These are phyloP conservation scores for Synanceia verrucosa DNA, from an alignment of 2,797 vertebrate genomes.

Conservation along the genomic window DNA sequence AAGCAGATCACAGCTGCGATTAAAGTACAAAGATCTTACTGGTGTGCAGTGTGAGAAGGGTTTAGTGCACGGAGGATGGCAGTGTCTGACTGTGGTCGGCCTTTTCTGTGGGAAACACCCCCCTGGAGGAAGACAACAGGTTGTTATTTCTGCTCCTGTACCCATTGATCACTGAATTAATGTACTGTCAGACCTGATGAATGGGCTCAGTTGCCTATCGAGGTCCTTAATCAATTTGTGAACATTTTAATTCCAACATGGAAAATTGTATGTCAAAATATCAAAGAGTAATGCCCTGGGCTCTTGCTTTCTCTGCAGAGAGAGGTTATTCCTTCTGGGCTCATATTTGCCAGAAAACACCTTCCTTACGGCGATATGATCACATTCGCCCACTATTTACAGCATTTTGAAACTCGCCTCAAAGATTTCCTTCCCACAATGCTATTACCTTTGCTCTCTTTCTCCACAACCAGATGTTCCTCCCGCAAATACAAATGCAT, in stretches of 20 bases:
- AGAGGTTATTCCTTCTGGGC: constrained; percentile 62
- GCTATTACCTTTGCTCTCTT: constrained; percentile 58
- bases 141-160: constrained; percentile 49
- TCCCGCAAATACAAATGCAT: constrained; percentile 73
- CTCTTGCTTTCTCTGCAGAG: constrained; percentile 51
- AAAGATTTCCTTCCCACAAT: constrained; percentile 54
- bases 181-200: constrained; percentile 77
- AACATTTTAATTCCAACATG: constrained; percentile 79
- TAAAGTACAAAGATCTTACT: constrained; percentile 79
- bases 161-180: constrained; percentile 78
- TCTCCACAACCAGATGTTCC: constrained; percentile 57
- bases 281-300: constrained; percentile 71
- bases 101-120: constrained; percentile 89
- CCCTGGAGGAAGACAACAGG: constrained; percentile 81
- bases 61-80: constrained; percentile 92
- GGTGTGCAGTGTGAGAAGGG: constrained; percentile 97
- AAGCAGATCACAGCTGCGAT: constrained; percentile 38
- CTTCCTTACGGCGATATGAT: constrained; percentile 74
- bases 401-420: constrained; percentile 53
- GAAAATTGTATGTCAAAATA: constrained; percentile 84
- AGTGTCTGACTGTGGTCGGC: constrained; percentile 87
- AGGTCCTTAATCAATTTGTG: constrained; percentile 73
- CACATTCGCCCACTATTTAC: constrained; percentile 72
- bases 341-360: constrained; percentile 70
- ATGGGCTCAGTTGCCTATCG: constrained; percentile 73